Conservation (phyloP, 2,113 vertebrate genomes). For the Oryzias javanicus region DNA sequence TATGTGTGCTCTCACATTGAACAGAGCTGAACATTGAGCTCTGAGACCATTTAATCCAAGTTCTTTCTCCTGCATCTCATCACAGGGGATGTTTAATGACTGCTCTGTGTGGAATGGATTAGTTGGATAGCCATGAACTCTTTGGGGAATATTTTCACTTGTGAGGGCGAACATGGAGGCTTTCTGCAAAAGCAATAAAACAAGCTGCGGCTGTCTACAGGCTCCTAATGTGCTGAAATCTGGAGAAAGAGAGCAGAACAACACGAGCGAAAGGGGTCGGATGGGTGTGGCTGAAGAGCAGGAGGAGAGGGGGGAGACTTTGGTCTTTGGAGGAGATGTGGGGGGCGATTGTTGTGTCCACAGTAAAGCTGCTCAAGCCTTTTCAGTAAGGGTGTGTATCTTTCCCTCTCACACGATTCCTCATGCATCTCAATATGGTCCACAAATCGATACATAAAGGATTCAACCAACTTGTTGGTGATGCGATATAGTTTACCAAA, state of each 20-base stretch:
- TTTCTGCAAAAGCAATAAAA: conserved; percentile 46
- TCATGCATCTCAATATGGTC: too few species aligned
- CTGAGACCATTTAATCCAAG: conserved; percentile 21
- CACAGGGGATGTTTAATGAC: conserved; percentile 54
- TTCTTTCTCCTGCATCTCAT: conserved; percentile 45
- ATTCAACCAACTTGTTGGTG: too few species aligned
- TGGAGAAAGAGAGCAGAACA: conserved; percentile 21
- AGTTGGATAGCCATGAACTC: conserved; percentile 46
- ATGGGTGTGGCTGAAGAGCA: conserved; percentile 27
- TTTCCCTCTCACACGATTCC: too few species aligned
- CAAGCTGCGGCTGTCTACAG: conserved; percentile 34
- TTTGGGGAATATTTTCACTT: conserved; percentile 56
- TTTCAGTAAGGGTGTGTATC: too few species aligned
- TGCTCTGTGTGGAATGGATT: conserved; percentile 61
- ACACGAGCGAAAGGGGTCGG: conserved; percentile 34
- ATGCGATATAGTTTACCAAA: too few species aligned
- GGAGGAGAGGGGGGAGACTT: conserved; percentile 9
- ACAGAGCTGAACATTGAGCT: conserved; percentile 5
- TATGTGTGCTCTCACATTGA: conserved; percentile 3
- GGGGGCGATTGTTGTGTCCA: too few species aligned
- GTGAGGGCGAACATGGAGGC: conserved; percentile 48
- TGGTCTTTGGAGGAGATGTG: conserved; percentile 14
- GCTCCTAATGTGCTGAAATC: conserved; percentile 51
- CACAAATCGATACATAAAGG: too few species aligned
- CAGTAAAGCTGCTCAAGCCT: too few species aligned